Evolutionary conservation across 2,113 vertebrate genomes (phyloP), one percentile per base, ranked within the genome.

Genomic region (Ctenomys sociabilis): DNA sequence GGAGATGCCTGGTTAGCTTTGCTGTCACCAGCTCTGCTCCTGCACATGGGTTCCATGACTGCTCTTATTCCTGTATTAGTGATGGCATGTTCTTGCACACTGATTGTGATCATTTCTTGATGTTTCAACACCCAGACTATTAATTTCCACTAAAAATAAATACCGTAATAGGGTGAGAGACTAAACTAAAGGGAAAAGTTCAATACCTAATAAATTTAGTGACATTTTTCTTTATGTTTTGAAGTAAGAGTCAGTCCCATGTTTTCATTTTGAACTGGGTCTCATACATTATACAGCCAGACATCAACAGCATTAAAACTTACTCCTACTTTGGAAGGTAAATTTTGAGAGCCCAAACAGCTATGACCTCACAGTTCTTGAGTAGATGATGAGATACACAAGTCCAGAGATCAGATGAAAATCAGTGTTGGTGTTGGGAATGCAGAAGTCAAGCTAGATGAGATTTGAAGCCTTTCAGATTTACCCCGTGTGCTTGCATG

Each of bases 381-480:
- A 92, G 19, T n/a, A 82, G 32, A 28, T 8, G 66, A 40, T 35
- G 30, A 12, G 37, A 88, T 59, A 57, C 14, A 61, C 43, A 80
- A 45, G 32, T 93, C 30, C 86, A 43, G 32, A 89, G 30, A 88
- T 70, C 16, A 54, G 43, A 68, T 85, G 52, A 91, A 77, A 91
- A 52, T 82, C 13, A 40, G 43, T 63, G 14, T 35, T 45, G 22
- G 11, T 81, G 26, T 70, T 70, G 68, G 22, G 16, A 57, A 81
- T 7, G 28, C 57, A 22, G 22, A 7, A n/a, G 3, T 61, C 28
- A 82, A 16, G 49, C 2, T 26, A 43, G 13, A 49, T 81, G 22
- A 28, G 35, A 57, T 88, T 91, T 96, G 70, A 70, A 30, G 77
- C 24, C 21, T 57, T 91, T 86, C 61, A 86, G 21, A 43, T n/a